These are phyloP conservation scores for Drepana falcataria DNA, from an alignment of 2,888 invertebrate species.

Conservation along the genomic window DNA sequence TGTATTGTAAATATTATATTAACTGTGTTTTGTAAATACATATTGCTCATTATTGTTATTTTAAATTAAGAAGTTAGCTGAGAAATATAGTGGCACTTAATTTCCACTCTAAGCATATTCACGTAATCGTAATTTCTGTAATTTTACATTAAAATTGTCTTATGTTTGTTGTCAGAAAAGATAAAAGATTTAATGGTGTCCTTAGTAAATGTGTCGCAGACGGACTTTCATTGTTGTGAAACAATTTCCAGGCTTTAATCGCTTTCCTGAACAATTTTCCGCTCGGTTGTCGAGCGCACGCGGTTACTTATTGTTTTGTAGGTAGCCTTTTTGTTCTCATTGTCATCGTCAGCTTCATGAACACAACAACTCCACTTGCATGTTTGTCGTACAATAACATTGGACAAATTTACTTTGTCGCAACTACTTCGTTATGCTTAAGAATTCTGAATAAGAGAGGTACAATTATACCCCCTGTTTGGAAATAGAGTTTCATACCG, in stretches of 20 bases:
- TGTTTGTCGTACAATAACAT: constrained; percentile 9
- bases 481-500: no score
- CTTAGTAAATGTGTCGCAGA: constrained; percentile 35
- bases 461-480: no score
- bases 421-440: constrained; percentile 1
- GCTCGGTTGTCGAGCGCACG: constrained; percentile 43
- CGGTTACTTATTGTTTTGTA: constrained; percentile 38
- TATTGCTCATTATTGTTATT: no score
- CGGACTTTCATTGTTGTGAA: constrained; percentile 44
- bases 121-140: neutral
- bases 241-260: constrained; percentile 55
- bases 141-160: neutral
- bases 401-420: constrained; percentile 2
- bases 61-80: no score
- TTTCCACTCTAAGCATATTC: no score
- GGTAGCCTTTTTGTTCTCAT: constrained; percentile 29
- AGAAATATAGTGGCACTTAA: no score
- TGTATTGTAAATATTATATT: no score
- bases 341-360: constrained; percentile 25
- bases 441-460: no score
- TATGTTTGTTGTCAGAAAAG: constrained; percentile 21
- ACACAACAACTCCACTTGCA: constrained; percentile 20
- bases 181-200: constrained; percentile 43
- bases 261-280: constrained; percentile 49
- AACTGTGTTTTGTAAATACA: no score